phyloP scores from a whole-genome alignment of 2,888 invertebrate species.

The Pachliopta kotzebuea region DNA sequence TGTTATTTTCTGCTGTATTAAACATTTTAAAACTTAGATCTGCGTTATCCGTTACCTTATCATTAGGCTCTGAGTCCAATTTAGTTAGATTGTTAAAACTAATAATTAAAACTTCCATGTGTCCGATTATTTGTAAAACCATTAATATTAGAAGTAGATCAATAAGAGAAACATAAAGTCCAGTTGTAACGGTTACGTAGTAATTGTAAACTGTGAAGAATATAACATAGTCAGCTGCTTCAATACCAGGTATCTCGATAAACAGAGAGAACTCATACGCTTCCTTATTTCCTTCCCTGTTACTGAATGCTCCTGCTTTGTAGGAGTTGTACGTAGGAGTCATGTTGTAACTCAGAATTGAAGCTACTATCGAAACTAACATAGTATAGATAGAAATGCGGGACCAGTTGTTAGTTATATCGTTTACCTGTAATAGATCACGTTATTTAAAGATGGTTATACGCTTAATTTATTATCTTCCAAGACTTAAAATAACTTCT shows the following conservation, averaged over 20 bases:
- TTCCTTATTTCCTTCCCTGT: conserved; percentile 2
- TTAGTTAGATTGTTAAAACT: conserved; percentile 25
- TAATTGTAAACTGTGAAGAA: conserved; percentile 16
- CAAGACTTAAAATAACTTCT: no score
- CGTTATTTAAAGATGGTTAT: no score
- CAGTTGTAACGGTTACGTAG: conserved; percentile 24
- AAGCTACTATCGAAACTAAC: background rate
- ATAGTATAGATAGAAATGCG: conserved; percentile 3
- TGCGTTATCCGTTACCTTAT: background rate
- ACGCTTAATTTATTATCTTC: no score
- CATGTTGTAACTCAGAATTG: conserved; percentile 6
- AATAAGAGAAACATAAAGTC: conserved; percentile 19
- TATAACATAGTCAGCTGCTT: conserved; percentile 27
- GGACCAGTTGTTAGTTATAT: conserved; percentile 10
- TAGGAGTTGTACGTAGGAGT: conserved; percentile 16
- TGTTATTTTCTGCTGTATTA: conserved; percentile 15
- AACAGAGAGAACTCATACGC: conserved; percentile 29
- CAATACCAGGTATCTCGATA: conserved; percentile 31
- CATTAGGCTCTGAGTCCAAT: background rate
- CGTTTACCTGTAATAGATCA: conserved; percentile 13
- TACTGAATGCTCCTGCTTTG: conserved; percentile 17
- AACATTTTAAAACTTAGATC: conserved; percentile 11
- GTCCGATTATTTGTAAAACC: conserved; percentile 35
- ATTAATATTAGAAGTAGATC: conserved; percentile 32
- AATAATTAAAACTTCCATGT: conserved; percentile 30